A percentile compares a stretch with the other conserved stretches of the same genome.
These are phyloP conservation scores for Monomorium pharaonis DNA, from an alignment of 1,140 invertebrate species.

Conservation along the genomic window DNA sequence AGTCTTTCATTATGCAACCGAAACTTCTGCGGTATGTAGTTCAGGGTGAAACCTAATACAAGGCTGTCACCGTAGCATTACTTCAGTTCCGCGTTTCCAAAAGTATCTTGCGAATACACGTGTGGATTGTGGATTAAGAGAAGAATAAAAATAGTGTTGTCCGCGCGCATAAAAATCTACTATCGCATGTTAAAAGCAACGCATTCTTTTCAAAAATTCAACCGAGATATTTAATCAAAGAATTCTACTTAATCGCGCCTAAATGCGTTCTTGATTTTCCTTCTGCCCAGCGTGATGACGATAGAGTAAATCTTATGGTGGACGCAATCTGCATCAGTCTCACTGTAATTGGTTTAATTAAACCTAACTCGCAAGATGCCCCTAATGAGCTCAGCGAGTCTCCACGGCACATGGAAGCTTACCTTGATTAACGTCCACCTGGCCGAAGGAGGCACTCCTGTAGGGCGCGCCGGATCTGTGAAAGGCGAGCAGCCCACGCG, in stretches of 20 bases:
- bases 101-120: not conserved
- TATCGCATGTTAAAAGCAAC: not conserved
- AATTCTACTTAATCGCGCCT: not conserved
- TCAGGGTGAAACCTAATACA: slow-evolving; percentile 58
- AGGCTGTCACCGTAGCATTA: slow-evolving; percentile 13
- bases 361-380: not conserved
- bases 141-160: not conserved
- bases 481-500: slow-evolving; percentile 79
- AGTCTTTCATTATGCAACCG: slow-evolving; percentile 57
- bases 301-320: slow-evolving; percentile 12
- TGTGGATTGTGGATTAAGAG: not conserved
- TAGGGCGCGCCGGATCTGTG: slow-evolving; percentile 85
- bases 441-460: slow-evolving; percentile 93
- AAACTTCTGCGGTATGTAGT: slow-evolving; percentile 57
- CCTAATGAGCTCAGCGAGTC: slow-evolving; percentile 17
- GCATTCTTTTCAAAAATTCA: not conserved
- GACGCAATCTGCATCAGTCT: slow-evolving; percentile 28
- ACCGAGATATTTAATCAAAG: not conserved
- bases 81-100: slow-evolving; percentile 23
- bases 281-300: not conserved
- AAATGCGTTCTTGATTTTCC: not conserved
- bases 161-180: not conserved
- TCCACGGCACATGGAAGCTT: slow-evolving; percentile 34
- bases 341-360: slow-evolving; percentile 37
- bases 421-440: slow-evolving; percentile 89